Evolutionary conservation across 2,113 vertebrate species (phyloP).

Genomic region (Aldabrachelys gigantea): DNA sequence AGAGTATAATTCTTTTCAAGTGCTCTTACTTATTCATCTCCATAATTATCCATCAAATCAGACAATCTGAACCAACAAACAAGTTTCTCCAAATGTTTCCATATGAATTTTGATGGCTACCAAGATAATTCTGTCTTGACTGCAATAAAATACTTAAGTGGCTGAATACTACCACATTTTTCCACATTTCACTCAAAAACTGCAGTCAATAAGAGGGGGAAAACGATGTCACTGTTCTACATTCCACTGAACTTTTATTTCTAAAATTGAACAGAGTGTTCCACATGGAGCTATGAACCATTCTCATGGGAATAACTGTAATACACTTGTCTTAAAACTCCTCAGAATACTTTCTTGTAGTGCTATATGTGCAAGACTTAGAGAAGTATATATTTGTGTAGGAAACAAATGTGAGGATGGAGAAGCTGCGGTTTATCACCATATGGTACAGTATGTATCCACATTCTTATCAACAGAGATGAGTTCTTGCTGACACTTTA

Average conservation of each 20-base stretch:
- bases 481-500: slow-evolving; percentile 21
- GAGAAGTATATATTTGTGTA: slow-evolving; percentile 7
- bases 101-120: slow-evolving; percentile 24
- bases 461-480: slow-evolving; percentile 53
- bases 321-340: slow-evolving; percentile 1
- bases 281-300: slow-evolving; percentile 36
- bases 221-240: background rate
- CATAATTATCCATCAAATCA: slow-evolving; percentile 46
- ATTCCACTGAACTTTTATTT: slow-evolving; percentile 21
- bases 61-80: slow-evolving; percentile 54
- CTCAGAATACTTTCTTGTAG: slow-evolving; percentile 34
- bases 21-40: slow-evolving; percentile 55
- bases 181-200: slow-evolving; percentile 6
- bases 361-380: slow-evolving; percentile 27
- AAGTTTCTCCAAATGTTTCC: slow-evolving; percentile 25
- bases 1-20: slow-evolving; percentile 43
- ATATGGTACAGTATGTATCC: slow-evolving; percentile 58
- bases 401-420: slow-evolving; percentile 38
- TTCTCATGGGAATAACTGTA: slow-evolving; percentile 14
- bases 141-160: slow-evolving; percentile 30
- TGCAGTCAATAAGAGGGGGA: slow-evolving; percentile 35
- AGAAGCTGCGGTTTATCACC: slow-evolving; percentile 59
- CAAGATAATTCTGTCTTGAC: slow-evolving; percentile 30
- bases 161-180: slow-evolving; percentile 45
- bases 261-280: slow-evolving; percentile 53